Percentiles rank a stretch among this genome's conserved stretches.
Evolutionary conservation across 2,888 invertebrate genomes (phyloP).

Genomic region (Seladonia tumulorum): DNA sequence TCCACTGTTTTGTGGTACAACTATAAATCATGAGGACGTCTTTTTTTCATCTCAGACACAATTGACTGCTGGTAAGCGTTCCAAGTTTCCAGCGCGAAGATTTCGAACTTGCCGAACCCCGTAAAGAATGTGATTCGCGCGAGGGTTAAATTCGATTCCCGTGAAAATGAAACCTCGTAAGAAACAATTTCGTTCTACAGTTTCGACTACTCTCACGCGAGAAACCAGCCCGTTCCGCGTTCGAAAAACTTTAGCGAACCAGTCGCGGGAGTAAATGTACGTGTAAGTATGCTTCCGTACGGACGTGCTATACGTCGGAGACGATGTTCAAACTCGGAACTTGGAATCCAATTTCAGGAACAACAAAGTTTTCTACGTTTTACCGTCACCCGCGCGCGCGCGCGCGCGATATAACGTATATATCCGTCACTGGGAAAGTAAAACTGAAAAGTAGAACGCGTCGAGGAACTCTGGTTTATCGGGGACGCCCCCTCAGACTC

Average conservation of each 20-base stretch:
- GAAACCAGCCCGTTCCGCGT: not conserved
- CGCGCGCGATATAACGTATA: not conserved
- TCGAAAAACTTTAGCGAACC: constrained; percentile 12
- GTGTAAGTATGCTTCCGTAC: constrained; percentile 10
- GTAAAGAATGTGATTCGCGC: not conserved
- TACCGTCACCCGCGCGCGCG: not conserved
- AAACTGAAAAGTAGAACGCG: constrained; percentile 11
- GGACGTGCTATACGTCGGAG: not conserved
- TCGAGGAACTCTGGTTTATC: constrained; percentile 30
- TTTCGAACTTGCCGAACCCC: not conserved
- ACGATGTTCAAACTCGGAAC: constrained; percentile 36
- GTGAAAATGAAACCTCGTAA: not conserved
- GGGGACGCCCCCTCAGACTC: not conserved
- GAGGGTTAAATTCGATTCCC: not conserved
- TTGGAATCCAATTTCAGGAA: constrained; percentile 44
- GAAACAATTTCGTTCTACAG: constrained; percentile 2
- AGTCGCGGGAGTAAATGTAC: constrained; percentile 17
- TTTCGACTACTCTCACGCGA: not conserved
- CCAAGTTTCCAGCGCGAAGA: not conserved
- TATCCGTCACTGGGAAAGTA: constrained; percentile 21
- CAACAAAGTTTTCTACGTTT: constrained; percentile 27
- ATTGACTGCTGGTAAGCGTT: not conserved
- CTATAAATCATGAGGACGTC: not conserved
- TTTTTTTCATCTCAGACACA: not conserved
- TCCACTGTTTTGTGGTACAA: not conserved